Evolutionary conservation across 2,888 invertebrate species (phyloP).

Genomic region (Pristionchus japonicus): DNA sequence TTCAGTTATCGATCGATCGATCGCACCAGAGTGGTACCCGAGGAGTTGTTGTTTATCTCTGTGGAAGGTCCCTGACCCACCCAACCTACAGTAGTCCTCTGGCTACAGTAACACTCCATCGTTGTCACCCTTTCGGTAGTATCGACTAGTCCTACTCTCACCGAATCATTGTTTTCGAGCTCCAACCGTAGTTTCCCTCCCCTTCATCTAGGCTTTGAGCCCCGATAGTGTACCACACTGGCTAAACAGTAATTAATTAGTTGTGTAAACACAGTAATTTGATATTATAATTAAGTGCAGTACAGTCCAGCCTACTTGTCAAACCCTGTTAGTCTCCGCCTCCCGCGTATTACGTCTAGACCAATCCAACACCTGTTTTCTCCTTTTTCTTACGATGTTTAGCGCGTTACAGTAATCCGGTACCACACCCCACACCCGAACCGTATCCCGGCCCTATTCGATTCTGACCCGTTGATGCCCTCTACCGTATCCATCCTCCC

Average conservation of each 20-base stretch:
- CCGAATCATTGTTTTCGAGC: not conserved
- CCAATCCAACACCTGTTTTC: not conserved
- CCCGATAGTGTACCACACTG: slow-evolving; percentile 39
- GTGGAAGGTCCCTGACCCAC: not conserved
- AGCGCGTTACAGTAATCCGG: slow-evolving; percentile 40
- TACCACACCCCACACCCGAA: slow-evolving; percentile 36
- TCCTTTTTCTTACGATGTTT: not conserved
- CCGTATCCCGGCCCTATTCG: slow-evolving; percentile 37
- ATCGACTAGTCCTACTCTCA: not conserved
- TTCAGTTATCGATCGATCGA: not conserved
- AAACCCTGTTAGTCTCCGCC: not conserved
- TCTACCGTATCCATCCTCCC: not conserved
- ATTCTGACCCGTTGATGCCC: not conserved
- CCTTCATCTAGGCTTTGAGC: not conserved
- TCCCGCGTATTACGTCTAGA: slow-evolving; percentile 9
- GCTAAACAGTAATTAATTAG: slow-evolving; percentile 41
- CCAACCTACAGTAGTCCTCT: not conserved
- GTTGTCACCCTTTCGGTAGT: slow-evolving; percentile 4
- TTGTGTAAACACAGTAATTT: not conserved
- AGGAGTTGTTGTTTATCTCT: slow-evolving; percentile 20
- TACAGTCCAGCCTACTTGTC: slow-evolving; percentile 27
- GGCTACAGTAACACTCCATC: slow-evolving; percentile 20
- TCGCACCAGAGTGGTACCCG: slow-evolving; percentile 42
- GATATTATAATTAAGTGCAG: not conserved
- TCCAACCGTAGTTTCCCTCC: not conserved